phyloP scores from a whole-genome alignment of 1,140 invertebrate genomes.

The Drosophila burlai region DNA sequence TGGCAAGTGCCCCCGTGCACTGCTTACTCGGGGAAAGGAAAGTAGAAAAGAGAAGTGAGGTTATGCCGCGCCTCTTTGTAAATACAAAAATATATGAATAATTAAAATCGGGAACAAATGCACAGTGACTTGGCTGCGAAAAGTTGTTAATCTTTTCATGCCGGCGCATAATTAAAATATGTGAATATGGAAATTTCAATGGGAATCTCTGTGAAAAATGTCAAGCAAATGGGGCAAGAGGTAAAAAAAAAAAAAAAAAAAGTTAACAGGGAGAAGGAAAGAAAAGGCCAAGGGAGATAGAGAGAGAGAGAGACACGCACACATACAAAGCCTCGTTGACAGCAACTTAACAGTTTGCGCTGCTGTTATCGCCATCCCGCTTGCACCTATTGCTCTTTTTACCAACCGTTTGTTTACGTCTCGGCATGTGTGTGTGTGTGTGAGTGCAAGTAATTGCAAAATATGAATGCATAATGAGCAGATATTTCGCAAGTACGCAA shows the following conservation, averaged over 20 bases:
- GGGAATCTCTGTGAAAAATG: constrained; percentile 38
- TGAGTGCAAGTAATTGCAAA: constrained; percentile 74
- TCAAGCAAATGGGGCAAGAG: constrained; percentile 68
- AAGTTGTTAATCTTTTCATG: constrained; percentile 84
- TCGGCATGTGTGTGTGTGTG: constrained; percentile 33
- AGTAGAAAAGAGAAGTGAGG: background rate
- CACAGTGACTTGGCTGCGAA: constrained; percentile 26
- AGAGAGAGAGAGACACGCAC: constrained; percentile 25
- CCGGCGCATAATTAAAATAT: constrained; percentile 78
- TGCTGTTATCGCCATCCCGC: constrained; percentile 51
- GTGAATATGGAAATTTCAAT: constrained; percentile 80
- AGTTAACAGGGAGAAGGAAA: constrained; percentile 17
- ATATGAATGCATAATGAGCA: constrained; percentile 83
- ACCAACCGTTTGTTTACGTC: constrained; percentile 27
- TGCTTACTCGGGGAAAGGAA: background rate
- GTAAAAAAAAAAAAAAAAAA: constrained; percentile 54
- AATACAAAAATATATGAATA: constrained; percentile 73
- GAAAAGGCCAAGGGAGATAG: constrained; percentile 42
- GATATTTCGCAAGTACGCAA: constrained; percentile 75
- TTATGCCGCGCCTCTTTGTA: background rate
- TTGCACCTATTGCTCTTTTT: constrained; percentile 65
- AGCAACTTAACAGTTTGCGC: constrained; percentile 68
- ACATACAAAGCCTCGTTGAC: constrained; percentile 43
- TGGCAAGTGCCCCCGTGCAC: background rate
- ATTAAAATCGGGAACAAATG: constrained; percentile 61